Conservation (phyloP, 2,888 invertebrate species). For the Hoplodrina ambigua region DNA sequence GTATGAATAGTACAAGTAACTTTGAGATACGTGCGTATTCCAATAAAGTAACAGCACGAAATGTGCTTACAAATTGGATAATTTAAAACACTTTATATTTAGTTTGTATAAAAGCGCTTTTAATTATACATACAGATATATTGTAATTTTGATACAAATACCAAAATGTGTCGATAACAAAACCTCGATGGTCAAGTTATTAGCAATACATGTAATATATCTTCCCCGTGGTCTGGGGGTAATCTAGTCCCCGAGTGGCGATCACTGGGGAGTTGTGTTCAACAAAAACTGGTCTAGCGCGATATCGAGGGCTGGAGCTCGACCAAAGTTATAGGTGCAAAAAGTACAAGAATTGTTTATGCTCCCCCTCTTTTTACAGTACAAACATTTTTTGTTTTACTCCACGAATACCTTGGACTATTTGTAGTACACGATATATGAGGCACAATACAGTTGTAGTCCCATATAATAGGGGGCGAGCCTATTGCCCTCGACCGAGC, state of each 20-base stretch:
- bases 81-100: background rate
- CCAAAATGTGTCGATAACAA: background rate
- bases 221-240: background rate
- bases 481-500: too few species aligned
- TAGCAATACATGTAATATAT: constrained; percentile 11
- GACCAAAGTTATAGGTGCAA: background rate
- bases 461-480: too few species aligned
- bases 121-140: too few species aligned
- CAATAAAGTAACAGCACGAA: too few species aligned
- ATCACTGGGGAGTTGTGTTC: background rate
- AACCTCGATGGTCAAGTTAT: constrained; percentile 12
- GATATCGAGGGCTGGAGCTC: background rate
- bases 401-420: background rate
- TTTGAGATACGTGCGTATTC: too few species aligned
- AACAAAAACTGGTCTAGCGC: constrained; percentile 39
- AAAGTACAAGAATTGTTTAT: background rate
- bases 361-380: background rate
- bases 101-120: background rate
- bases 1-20: too few species aligned
- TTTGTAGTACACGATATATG: too few species aligned
- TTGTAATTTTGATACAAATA: background rate
- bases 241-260: constrained; percentile 5
- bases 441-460: too few species aligned
- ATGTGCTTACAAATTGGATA: background rate
- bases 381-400: background rate